phyloP scores from a whole-genome alignment of 1,140 invertebrate species.

The Globodera rostochiensis region DNA sequence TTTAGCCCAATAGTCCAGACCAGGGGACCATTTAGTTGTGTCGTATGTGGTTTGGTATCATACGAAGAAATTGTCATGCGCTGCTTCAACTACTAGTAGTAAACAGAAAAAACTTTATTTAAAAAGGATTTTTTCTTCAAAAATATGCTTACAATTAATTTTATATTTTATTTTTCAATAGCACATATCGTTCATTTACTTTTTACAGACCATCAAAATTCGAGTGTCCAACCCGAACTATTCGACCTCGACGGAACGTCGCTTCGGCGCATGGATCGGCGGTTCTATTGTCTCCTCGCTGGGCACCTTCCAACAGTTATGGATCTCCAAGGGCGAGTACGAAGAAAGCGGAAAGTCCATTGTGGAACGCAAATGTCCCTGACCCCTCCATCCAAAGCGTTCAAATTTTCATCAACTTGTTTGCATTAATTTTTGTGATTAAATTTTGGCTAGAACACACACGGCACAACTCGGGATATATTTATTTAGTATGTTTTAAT shows the following conservation, averaged over 20 bases:
- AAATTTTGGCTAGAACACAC: background rate
- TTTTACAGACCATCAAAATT: constrained; percentile 72
- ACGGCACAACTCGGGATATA: background rate
- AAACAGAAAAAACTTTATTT: no score
- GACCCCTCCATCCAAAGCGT: constrained; percentile 39
- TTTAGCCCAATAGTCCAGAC: background rate
- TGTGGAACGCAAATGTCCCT: constrained; percentile 88
- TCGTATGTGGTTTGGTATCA: background rate
- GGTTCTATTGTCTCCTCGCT: constrained; percentile 91
- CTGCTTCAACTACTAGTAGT: background rate
- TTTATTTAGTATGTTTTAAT: background rate
- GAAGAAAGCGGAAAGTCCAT: constrained; percentile 88
- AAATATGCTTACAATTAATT: constrained; percentile 11
- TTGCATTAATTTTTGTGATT: background rate
- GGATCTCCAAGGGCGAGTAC: constrained; percentile 94
- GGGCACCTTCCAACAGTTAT: constrained; percentile 95
- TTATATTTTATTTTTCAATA: constrained; percentile 54
- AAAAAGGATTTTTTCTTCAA: background rate
- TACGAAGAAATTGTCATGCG: background rate
- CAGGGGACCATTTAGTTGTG: background rate
- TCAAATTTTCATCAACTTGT: background rate
- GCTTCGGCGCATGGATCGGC: constrained; percentile 93
- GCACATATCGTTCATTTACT: constrained; percentile 58
- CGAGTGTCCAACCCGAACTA: constrained; percentile 56
- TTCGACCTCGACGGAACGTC: constrained; percentile 73